Percentiles rank a stretch among this genome's conserved stretches.
Evolutionary conservation across 2,797 vertebrate genomes (phyloP).

Genomic region (Peromyscus eremicus): DNA sequence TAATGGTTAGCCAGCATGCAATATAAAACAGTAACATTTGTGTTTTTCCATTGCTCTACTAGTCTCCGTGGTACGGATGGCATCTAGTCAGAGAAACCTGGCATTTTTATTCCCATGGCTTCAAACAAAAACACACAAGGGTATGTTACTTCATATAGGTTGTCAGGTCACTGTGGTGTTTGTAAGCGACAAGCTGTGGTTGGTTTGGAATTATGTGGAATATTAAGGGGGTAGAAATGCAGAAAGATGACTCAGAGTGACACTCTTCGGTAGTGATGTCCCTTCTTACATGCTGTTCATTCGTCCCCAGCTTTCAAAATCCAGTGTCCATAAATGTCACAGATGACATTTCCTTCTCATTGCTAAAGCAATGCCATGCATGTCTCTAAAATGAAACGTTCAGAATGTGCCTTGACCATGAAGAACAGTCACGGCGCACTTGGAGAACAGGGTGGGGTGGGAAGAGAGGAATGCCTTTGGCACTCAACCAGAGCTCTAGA

Average conservation of each 20-base stretch:
- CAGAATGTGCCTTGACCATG: neutral
- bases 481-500: neutral
- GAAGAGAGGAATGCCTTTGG: neutral
- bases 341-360: neutral
- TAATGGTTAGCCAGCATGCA: neutral
- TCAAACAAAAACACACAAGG: neutral
- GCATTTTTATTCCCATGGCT: constrained; percentile 21
- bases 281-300: neutral
- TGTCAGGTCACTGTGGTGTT: constrained; percentile 25
- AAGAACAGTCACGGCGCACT: neutral
- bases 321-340: neutral
- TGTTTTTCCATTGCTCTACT: neutral
- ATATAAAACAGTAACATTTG: neutral
- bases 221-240: neutral
- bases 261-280: neutral
- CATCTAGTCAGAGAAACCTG: neutral
- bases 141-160: neutral
- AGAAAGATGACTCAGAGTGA: neutral
- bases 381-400: neutral
- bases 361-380: neutral
- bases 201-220: neutral
- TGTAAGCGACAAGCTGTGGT: neutral
- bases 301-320: neutral
- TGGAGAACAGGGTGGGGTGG: too few relatives aligned
- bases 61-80: neutral